Evolutionary conservation across 2,888 invertebrate genomes (phyloP).

Genomic region (Adelphocoris suturalis): DNA sequence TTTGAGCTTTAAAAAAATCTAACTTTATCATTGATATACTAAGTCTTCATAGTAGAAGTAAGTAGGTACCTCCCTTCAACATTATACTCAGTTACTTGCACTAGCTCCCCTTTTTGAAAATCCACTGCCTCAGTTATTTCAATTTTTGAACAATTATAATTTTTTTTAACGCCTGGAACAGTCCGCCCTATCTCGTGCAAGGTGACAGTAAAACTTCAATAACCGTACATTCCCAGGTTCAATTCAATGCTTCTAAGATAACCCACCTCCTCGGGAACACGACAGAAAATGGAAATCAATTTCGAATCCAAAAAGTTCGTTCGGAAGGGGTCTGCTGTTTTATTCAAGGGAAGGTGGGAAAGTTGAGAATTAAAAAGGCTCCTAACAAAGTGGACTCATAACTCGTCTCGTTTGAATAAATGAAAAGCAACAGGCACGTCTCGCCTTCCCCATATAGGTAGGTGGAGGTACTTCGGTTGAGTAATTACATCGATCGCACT

Average conservation of each 20-base stretch:
- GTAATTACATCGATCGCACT: constrained; percentile 33
- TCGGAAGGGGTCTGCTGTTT: not conserved
- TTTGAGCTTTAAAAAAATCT: too few relatives aligned
- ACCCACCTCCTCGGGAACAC: not conserved
- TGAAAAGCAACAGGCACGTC: constrained; percentile 37
- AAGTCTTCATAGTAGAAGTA: too few relatives aligned
- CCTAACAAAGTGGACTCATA: not conserved
- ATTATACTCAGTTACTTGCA: too few relatives aligned
- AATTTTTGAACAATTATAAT: too few relatives aligned
- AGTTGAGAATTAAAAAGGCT: constrained; percentile 8
- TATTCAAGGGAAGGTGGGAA: not conserved
- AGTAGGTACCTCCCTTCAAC: too few relatives aligned
- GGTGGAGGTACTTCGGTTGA: not conserved
- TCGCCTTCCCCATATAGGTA: not conserved
- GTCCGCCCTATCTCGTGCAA: not conserved
- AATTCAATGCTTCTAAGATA: not conserved
- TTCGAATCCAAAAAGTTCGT: constrained; percentile 20
- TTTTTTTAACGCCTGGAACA: not conserved
- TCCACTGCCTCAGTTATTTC: too few relatives aligned
- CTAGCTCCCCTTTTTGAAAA: too few relatives aligned
- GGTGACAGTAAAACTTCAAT: not conserved
- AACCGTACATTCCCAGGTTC: not conserved
- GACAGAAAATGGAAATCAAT: not conserved
- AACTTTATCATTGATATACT: too few relatives aligned
- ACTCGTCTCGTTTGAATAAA: constrained; percentile 3